Percentiles rank a stretch among this genome's conserved stretches.
Evolutionary conservation across 1,140 invertebrate species (phyloP).

Genomic region (Leptestheria dahalacensis): DNA sequence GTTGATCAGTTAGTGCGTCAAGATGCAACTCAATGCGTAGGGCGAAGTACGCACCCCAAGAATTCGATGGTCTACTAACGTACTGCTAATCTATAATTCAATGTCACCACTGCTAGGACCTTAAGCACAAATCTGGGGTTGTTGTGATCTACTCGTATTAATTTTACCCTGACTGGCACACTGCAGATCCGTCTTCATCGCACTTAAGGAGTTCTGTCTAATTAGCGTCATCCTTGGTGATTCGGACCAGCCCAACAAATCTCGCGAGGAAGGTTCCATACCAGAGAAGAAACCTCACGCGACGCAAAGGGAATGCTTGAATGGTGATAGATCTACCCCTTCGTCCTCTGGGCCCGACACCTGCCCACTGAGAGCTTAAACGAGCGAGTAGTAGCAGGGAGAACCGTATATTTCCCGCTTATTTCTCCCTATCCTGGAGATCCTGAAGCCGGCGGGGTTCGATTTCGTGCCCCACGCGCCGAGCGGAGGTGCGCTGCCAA

Average conservation of each 20-base stretch:
- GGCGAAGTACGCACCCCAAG: no score
- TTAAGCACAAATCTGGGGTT: no score
- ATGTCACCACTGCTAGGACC: no score
- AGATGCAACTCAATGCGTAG: no score
- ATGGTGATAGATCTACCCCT: constrained; percentile 33
- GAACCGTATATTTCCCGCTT: constrained; percentile 67
- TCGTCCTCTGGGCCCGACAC: constrained; percentile 26
- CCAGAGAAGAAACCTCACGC: constrained; percentile 40
- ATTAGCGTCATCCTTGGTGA: constrained; percentile 77
- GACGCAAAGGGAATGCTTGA: constrained; percentile 34
- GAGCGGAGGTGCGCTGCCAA: constrained; percentile 80
- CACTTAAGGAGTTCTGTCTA: constrained; percentile 81
- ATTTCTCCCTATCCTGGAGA: constrained; percentile 68
- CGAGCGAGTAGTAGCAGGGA: constrained; percentile 63
- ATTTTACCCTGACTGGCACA: not conserved
- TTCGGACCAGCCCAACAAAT: constrained; percentile 37
- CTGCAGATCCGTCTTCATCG: constrained; percentile 71
- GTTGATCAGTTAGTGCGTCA: no score
- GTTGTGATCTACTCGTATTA: no score
- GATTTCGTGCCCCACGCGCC: constrained; percentile 67
- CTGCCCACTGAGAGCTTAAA: constrained; percentile 22
- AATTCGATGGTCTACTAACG: no score
- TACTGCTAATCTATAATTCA: no score
- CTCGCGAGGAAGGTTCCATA: constrained; percentile 23
- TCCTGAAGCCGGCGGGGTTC: no score